Base-by-base conservation (phyloP, 2,113 vertebrate genomes). In the Scolopax mira region DNA sequence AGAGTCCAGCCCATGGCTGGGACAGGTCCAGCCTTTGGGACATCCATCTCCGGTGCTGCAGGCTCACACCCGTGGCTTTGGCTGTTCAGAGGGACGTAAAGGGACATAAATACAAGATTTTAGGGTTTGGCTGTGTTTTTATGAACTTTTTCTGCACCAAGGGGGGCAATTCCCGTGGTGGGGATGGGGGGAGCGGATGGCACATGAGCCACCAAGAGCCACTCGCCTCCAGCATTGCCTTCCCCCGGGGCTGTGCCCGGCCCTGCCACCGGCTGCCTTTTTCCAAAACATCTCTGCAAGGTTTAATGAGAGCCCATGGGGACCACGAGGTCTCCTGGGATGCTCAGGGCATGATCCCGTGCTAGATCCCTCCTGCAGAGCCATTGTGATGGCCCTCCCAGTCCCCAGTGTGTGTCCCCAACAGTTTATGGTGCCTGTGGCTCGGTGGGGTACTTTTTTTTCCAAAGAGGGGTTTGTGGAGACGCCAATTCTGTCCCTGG, bases 261-360 rank as follows among this genome's bases (percentile, higher is more conserved):
- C 35, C 75, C 64, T 30, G 33, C 44, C 46, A 37, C 81, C 60
- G 18, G 83, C 73, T 37, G 79, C 69, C 42, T 52, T 74, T 90
- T 93, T 79, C 96, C 89, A 97, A 97, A 97, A 96, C 95, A 96
- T 52, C 90, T 74, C 42, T 11, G 46, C 82, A 8, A 39, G 39
- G 65, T 93, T 83, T 97, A 96, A 97, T 67, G 95, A 97, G 77
- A 58, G 42, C n/a, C 75, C 35, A 1, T 4, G 2, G 69, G 65
- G 41, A 39, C 54, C 39, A 6, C 0, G 8, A 61, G 16, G 5
- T 35, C 61, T 61, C 52, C 78, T 33, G 75, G 16, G 64, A 24
- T 35, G 70, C 46, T 90, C 64, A 15, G 46, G 70, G 30, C 2
- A 2, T 24, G 16, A n/a, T 42, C 22, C 23, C 9, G 1, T 3